Evolutionary conservation across 2,797 vertebrate species (phyloP).

Genomic region (Paguma larvata): DNA sequence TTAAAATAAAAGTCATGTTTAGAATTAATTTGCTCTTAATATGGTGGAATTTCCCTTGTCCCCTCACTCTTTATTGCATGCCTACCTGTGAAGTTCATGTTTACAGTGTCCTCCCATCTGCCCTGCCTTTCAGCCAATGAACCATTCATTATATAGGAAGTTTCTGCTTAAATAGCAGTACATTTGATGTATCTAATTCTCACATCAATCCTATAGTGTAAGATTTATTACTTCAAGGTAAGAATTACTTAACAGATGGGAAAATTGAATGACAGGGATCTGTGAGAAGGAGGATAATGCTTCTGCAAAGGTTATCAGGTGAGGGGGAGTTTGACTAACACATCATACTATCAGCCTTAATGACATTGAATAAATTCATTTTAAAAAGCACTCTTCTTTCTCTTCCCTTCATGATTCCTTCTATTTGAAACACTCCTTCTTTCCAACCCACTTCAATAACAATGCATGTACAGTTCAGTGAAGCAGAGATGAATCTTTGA

Average conservation of each 20-base stretch:
- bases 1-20: background rate
- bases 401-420: background rate
- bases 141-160: background rate
- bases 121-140: background rate
- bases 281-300: background rate
- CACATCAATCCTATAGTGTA: background rate
- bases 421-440: background rate
- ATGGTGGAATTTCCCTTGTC: background rate
- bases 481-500: background rate
- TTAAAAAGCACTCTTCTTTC: background rate
- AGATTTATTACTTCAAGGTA: conserved; percentile 29
- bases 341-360: background rate
- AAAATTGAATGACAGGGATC: background rate
- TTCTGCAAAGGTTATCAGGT: background rate
- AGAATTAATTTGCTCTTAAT: background rate
- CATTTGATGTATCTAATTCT: background rate
- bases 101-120: background rate
- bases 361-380: background rate
- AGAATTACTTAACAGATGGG: background rate
- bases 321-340: background rate
- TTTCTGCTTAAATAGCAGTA: background rate
- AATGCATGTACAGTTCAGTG: background rate
- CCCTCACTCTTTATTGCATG: background rate
- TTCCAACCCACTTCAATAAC: background rate
- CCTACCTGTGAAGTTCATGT: background rate